phyloP scores from a whole-genome alignment of 2,113 vertebrate species.

The Anarrhichthys ocellatus region DNA sequence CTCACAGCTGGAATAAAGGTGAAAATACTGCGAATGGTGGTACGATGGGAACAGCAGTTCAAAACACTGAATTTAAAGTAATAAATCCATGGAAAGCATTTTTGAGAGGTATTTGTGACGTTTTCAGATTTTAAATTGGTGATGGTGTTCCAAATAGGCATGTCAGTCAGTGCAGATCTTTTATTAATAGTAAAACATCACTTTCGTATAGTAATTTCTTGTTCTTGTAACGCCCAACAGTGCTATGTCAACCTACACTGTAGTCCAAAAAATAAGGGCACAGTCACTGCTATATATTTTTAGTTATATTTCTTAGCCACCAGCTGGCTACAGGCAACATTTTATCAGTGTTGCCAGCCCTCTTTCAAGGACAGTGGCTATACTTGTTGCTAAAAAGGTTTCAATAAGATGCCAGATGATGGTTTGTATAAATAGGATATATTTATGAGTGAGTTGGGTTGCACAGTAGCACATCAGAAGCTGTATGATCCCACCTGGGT shows the following conservation, averaged over 20 bases:
- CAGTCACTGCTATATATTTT: neutral
- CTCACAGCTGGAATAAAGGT: constrained; percentile 30
- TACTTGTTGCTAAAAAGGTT: constrained; percentile 32
- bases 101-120: neutral
- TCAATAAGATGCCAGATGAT: constrained; percentile 19
- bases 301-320: constrained; percentile 4
- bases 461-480: neutral
- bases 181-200: neutral
- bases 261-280: constrained; percentile 5
- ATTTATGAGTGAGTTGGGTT: constrained; percentile 13
- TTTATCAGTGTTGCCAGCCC: constrained; percentile 2
- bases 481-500: neutral
- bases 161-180: neutral
- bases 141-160: neutral
- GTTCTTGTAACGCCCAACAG: neutral
- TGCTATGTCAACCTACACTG: neutral
- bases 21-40: neutral
- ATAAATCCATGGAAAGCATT: constrained; percentile 5
- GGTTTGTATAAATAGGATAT: constrained; percentile 49
- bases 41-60: constrained; percentile 11
- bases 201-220: constrained; percentile 4
- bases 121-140: neutral
- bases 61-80: constrained; percentile 12
- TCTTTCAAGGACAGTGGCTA: constrained; percentile 39
- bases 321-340: constrained; percentile 15